These are phyloP conservation scores for Upupa epops DNA, from an alignment of 2,113 vertebrate genomes.

Conservation along the genomic window DNA sequence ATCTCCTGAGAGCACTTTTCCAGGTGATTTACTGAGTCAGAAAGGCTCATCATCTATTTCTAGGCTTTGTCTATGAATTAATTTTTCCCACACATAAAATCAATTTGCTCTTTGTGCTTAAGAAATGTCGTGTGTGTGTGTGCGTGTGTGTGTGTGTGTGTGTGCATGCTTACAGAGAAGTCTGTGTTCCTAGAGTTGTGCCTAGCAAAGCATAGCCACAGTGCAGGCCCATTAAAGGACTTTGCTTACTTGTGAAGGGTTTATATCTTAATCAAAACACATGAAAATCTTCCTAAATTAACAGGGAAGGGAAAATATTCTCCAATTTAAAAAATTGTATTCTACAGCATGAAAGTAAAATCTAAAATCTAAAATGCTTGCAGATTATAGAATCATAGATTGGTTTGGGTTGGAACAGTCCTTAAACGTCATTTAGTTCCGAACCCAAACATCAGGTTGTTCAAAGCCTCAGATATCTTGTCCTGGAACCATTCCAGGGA, in stretches of 20 bases:
- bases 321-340: not conserved
- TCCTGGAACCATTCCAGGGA: too few relatives aligned
- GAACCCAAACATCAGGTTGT: too few relatives aligned
- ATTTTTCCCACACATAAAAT: conserved; percentile 23
- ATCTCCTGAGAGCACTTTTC: not conserved
- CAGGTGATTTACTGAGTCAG: conserved; percentile 8
- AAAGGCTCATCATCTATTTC: not conserved
- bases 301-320: not conserved
- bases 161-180: not conserved
- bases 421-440: not conserved
- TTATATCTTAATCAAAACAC: not conserved
- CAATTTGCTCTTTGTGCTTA: not conserved
- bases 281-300: not conserved
- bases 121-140: not conserved
- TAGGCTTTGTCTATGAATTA: not conserved
- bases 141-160: too few relatives aligned
- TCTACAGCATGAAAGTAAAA: not conserved
- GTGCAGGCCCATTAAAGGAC: not conserved
- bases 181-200: not conserved
- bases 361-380: not conserved
- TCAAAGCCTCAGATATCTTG: too few relatives aligned
- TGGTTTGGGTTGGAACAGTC: not conserved
- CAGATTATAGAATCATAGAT: not conserved
- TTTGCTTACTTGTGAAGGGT: not conserved
- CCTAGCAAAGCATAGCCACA: not conserved